A percentile compares a stretch with the other conserved stretches of the same genome.
These are phyloP conservation scores for Bombylius discolor DNA, from an alignment of 2,888 invertebrate genomes.

Conservation along the genomic window DNA sequence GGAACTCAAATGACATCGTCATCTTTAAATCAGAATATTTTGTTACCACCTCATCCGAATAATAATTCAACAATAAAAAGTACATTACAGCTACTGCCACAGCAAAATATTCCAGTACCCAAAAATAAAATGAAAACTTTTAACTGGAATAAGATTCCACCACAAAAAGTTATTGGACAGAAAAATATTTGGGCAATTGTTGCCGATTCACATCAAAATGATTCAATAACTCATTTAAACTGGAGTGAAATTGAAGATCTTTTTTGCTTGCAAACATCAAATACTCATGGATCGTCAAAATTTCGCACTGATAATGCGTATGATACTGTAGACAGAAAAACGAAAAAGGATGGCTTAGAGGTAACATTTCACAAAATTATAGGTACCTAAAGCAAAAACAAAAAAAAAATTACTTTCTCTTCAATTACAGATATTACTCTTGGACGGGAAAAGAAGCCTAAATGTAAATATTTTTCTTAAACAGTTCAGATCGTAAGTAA, in stretches of 20 bases:
- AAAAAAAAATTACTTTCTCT: not conserved
- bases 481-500: conserved; percentile 72
- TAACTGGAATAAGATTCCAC: conserved; percentile 95
- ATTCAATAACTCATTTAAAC: conserved; percentile 73
- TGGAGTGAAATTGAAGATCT: conserved; percentile 90
- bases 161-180: conserved; percentile 77
- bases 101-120: conserved; percentile 87
- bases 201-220: conserved; percentile 70
- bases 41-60: conserved; percentile 20
- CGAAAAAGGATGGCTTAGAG: conserved; percentile 69
- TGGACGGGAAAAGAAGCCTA: conserved; percentile 87
- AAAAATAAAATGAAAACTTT: conserved; percentile 94
- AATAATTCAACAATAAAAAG: conserved; percentile 14
- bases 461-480: conserved; percentile 97
- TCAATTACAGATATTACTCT: conserved; percentile 56
- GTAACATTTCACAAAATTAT: conserved; percentile 26
- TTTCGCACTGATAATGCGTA: conserved; percentile 37
- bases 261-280: conserved; percentile 75
- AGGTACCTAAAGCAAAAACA: not conserved
- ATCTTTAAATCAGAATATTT: conserved; percentile 8
- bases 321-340: conserved; percentile 44
- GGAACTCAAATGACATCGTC: conserved; percentile 26
- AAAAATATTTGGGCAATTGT: conserved; percentile 89
- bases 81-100: conserved; percentile 52
- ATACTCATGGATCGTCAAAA: conserved; percentile 42